A percentile compares a stretch with the other conserved stretches of the same genome.
Conservation (phyloP, 2,113 vertebrate genomes). For the Otus sunia region DNA sequence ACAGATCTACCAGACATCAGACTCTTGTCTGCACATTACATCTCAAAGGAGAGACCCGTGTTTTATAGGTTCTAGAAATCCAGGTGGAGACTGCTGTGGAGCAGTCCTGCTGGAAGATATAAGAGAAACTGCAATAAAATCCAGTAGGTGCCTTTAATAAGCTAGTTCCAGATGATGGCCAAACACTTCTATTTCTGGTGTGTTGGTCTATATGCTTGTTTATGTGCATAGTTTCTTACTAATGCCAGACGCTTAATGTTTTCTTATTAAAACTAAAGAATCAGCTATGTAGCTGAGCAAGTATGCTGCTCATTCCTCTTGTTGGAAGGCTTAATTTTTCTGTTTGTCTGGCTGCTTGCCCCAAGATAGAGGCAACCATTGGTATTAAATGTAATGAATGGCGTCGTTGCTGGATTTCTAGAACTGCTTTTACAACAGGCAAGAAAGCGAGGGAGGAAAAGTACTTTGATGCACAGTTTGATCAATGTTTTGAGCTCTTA, state of each 20-base stretch:
- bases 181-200: neutral
- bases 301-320: neutral
- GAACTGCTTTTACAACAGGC: neutral
- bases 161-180: neutral
- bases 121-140: neutral
- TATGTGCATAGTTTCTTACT: neutral
- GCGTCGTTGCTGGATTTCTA: neutral
- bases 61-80: neutral
- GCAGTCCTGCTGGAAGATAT: neutral
- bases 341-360: neutral
- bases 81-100: neutral
- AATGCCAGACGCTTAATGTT: neutral
- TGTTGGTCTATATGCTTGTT: neutral
- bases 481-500: neutral
- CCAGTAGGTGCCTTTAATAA: neutral
- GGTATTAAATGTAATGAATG: neutral
- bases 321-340: neutral
- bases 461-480: neutral
- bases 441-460: neutral
- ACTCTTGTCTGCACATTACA: neutral
- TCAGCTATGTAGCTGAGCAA: neutral
- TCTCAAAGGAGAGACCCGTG: rapidly evolving
- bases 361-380: neutral
- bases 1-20: neutral
- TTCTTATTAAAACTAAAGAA: neutral